Evolutionary conservation across 2,797 vertebrate species (phyloP), one percentile per base, ranked within the genome.

Genomic region (Siniperca scherzeri): DNA sequence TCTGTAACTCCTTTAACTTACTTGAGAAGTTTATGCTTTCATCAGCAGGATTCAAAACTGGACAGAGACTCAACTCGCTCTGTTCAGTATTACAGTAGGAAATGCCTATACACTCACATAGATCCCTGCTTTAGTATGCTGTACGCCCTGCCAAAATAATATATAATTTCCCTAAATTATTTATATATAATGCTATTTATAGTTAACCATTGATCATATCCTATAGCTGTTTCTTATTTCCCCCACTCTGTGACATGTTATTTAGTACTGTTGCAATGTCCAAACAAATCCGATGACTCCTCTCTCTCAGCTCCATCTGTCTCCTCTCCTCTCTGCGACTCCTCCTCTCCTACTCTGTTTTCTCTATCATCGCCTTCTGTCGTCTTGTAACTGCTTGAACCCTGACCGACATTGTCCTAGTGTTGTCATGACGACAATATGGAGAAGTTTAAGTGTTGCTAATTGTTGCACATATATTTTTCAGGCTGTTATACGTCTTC

Each of bases 351-450:
- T 22, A 3, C 46, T 78, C 44, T 65, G 14, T 81, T 76, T 75
- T 57, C 62, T 68, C 69, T 11, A 0, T 30, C 70, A 2, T 60
- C 22, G 3, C 88, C 86, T 53, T 83, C 87, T 88, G 81, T 69
- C 75, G 78, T 52, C 76, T 83, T 27, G 44, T 50, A 69, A 40
- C 81, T 2, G n/a, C 67, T 40, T 74, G 81, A 89, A 87, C 90
- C 77, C 80, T 88, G 79, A 89, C 87, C 78, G 64, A 38, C 79
- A 80, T 72, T 87, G 88, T 87, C 81, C 36, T 19, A 4, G 64
- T 7, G 88, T 92, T 81, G 85, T 88, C 89, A 90, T 92, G 91
- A 59, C 74, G 10, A 93, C 87, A 70, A 69, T n/a, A 61, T 40
- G 77, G 72, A 53, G 13, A 77, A 48, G 65, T 80, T 86, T 74